Percentiles rank a stretch among this genome's conserved stretches.
Conservation (phyloP, 1,140 invertebrate genomes). For the Drosophila kohkoa region DNA sequence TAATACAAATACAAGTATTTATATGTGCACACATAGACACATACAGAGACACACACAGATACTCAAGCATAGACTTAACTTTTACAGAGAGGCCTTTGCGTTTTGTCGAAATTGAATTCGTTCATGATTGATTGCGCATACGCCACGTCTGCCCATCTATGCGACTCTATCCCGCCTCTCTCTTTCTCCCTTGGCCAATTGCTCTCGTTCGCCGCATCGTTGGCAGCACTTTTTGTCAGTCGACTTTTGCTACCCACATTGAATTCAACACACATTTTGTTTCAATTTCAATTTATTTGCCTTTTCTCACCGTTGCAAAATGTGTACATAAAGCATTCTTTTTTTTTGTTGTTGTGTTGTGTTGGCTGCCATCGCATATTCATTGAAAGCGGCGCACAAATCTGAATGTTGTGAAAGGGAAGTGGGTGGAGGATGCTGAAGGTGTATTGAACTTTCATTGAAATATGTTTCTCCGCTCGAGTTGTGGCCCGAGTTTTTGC, state of each 20-base stretch:
- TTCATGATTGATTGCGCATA: slow-evolving; percentile 78
- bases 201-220: slow-evolving; percentile 44
- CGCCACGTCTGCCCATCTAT: slow-evolving; percentile 36
- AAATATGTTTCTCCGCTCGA: slow-evolving; percentile 52
- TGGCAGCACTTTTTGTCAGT: slow-evolving; percentile 57
- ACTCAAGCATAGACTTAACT: slow-evolving; percentile 16
- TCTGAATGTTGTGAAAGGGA: not conserved
- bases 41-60: not conserved
- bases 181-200: not conserved
- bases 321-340: slow-evolving; percentile 51
- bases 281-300: slow-evolving; percentile 72
- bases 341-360: too few relatives aligned
- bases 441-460: slow-evolving; percentile 66
- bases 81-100: slow-evolving; percentile 27
- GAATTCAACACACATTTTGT: slow-evolving; percentile 60
- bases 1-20: not conserved
- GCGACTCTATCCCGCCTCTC: not conserved
- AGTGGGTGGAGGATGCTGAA: not conserved
- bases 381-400: not conserved
- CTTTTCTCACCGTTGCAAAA: slow-evolving; percentile 36
- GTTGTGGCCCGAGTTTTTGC: slow-evolving; percentile 54
- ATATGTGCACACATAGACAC: not conserved
- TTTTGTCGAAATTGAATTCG: slow-evolving; percentile 76
- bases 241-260: slow-evolving; percentile 29
- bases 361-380: slow-evolving; percentile 13